Evolutionary conservation across 2,888 invertebrate genomes (phyloP).

Genomic region (Phengaris alcon): DNA sequence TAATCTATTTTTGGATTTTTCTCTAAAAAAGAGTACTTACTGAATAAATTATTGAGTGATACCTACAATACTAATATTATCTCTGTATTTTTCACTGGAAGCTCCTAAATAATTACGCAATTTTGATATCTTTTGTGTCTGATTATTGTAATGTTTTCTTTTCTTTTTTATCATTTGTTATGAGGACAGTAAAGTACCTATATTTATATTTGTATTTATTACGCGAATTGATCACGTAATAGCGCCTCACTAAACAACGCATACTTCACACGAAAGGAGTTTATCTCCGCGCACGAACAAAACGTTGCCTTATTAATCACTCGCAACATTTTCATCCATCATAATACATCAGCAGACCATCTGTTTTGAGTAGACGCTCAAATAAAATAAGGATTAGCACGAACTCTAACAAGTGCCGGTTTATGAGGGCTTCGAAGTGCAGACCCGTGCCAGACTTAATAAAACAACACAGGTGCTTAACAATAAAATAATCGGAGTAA

Average conservation of each 20-base stretch:
- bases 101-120: too few species aligned
- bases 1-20: too few species aligned
- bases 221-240: not conserved
- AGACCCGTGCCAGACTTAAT: not conserved
- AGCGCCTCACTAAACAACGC: not conserved
- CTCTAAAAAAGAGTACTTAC: too few species aligned
- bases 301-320: conserved; percentile 20
- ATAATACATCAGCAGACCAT: conserved; percentile 25
- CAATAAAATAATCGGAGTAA: not conserved
- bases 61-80: too few species aligned
- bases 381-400: conserved; percentile 23
- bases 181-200: too few species aligned
- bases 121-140: too few species aligned
- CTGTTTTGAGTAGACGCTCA: conserved; percentile 21
- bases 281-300: not conserved
- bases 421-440: not conserved
- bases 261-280: not conserved
- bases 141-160: too few species aligned
- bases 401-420: conserved; percentile 14
- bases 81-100: too few species aligned
- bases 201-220: too few species aligned
- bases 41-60: too few species aligned
- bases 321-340: conserved; percentile 18
- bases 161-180: too few species aligned
- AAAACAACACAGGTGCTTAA: not conserved